Conservation (phyloP, 2,888 invertebrate genomes). For the Strigamia crassipes region DNA sequence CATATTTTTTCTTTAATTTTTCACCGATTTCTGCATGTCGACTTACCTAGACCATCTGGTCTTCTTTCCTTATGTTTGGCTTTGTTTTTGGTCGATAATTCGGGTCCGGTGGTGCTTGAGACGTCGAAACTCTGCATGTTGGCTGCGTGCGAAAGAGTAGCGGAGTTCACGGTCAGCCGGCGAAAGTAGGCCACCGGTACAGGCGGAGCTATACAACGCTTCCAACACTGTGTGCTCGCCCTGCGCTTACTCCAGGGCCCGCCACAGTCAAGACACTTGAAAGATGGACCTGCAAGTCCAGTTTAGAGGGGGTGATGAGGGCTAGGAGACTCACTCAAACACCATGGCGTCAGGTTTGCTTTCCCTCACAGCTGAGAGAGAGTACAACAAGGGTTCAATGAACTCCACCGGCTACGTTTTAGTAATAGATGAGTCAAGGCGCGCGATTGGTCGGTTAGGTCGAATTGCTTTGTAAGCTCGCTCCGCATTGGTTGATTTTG, state of each 20-base stretch:
- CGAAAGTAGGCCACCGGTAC: constrained; percentile 42
- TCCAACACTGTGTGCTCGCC: neutral
- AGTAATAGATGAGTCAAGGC: neutral
- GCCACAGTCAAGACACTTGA: neutral
- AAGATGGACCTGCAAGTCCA: constrained; percentile 8
- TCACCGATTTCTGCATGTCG: neutral
- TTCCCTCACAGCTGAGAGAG: constrained; percentile 39
- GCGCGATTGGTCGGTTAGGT: neutral
- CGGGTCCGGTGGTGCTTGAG: constrained; percentile 1
- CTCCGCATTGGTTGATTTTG: neutral
- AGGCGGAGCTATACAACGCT: constrained; percentile 33
- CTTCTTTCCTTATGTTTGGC: neutral
- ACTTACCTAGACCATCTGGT: constrained; percentile 21
- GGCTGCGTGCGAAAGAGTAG: constrained; percentile 11
- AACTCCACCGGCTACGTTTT: constrained; percentile 32
- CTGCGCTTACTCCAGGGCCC: constrained; percentile 19
- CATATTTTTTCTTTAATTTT: neutral
- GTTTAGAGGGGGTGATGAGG: neutral
- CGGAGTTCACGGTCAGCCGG: constrained; percentile 42
- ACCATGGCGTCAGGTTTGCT: constrained; percentile 34
- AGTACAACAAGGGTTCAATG: constrained; percentile 38
- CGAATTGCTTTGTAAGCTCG: neutral
- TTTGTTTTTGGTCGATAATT: neutral
- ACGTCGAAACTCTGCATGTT: constrained; percentile 38
- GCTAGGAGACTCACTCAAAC: neutral